These are phyloP conservation scores for Trisateles emortualis DNA, from an alignment of 2,888 invertebrate genomes.

Conservation along the genomic window DNA sequence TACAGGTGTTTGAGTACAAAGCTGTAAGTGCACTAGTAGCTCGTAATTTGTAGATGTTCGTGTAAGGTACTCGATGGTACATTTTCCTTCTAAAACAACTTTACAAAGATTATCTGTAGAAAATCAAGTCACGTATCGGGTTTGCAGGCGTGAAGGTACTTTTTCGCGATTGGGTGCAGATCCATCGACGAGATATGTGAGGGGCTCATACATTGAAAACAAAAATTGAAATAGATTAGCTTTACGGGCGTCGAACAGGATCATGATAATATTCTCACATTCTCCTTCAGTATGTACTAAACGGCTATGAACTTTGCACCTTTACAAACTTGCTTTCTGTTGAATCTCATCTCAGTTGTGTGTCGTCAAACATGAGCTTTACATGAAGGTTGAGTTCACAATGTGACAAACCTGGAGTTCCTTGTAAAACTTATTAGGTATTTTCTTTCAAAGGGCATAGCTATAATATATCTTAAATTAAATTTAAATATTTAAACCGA, in stretches of 20 bases:
- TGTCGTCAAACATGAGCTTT: background rate
- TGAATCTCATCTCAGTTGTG: background rate
- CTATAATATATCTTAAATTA: no score
- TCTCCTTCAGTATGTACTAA: background rate
- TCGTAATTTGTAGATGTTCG: constrained; percentile 34
- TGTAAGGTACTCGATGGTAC: constrained; percentile 33
- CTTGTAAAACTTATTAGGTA: no score
- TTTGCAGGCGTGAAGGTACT: constrained; percentile 67
- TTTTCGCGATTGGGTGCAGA: constrained; percentile 73
- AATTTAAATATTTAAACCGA: no score
- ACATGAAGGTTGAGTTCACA: no score
- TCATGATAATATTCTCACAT: constrained; percentile 25
- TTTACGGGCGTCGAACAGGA: constrained; percentile 34
- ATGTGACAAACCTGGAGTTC: no score
- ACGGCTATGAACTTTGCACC: background rate
- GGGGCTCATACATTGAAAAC: constrained; percentile 50
- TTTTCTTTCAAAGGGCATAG: no score
- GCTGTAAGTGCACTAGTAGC: constrained; percentile 8
- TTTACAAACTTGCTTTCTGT: background rate
- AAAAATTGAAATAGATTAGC: constrained; percentile 59
- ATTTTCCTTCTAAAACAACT: constrained; percentile 52
- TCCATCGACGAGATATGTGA: constrained; percentile 60
- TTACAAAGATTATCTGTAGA: constrained; percentile 57
- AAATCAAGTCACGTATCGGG: constrained; percentile 71
- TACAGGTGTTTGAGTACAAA: constrained; percentile 3